Evolutionary conservation across 1,140 invertebrate species (phyloP), one percentile per base, ranked within the genome.

Genomic region (Drosophila lini): DNA sequence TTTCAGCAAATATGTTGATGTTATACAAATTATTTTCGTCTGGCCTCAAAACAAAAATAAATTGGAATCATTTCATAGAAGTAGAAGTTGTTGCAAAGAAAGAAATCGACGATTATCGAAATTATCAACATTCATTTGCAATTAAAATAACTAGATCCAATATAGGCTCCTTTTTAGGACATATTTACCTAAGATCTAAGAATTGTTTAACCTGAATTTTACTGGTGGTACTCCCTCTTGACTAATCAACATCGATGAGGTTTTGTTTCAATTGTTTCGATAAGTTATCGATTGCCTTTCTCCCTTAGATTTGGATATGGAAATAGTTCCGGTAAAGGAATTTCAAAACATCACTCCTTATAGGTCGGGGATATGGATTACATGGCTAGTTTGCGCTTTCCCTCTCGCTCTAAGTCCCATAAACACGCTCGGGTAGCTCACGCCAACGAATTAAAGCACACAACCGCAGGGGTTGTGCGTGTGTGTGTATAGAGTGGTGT

Each of bases 341-440:
- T 19, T 36, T 56, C 9, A 41, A 45, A 75, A 62, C 50, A 38
- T 15, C 52, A 36, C 34, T 76, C 63, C 64, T 40, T 52, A 25
- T 57, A 34, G 57, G 58, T 63, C 8, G 28, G 41, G 36, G 36
- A 64, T 28, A 52, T 36, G 36, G 52, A 71, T 71, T 70, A 71
- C 65, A 71, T 19, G 34, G 34, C 41, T 41, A 58, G 68, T 52
- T 63, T 84, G 63, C 68, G 70, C 70, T 69, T 11, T 53, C 57
- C 47, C 47, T 45, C 28, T 60, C 13, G 61, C 65, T 58, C 52
- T 50, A 45, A 76, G 68, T 73, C 78, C 81, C 81, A 86, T 82
- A 82, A 86, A 80, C 76, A 86, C 83, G 83, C 80, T 86, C 83
- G 78, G 69, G 68, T 84, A 55, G 58, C 38, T 77, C 67, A 77